Percentiles rank a stretch among this genome's conserved stretches.
Conservation (phyloP, 2,113 vertebrate genomes). For the Ptyas mucosa region DNA sequence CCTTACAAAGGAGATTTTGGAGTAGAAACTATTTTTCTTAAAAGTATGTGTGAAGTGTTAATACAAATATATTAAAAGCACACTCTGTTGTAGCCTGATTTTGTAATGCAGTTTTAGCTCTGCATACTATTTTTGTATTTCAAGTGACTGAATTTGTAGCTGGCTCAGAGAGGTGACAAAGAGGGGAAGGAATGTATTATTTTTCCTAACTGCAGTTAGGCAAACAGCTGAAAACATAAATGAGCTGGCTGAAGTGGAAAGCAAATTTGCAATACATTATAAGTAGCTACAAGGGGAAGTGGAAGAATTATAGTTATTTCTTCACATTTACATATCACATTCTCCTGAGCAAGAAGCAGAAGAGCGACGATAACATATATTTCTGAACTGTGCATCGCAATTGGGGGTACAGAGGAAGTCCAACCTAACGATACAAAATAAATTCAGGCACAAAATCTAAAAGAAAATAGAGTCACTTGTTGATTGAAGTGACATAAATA, state of each 20-base stretch:
- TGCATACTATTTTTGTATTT: conserved; percentile 1
- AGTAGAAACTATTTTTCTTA: conserved; percentile 2
- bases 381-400: not conserved
- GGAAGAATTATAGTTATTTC: not conserved
- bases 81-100: not conserved
- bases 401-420: not conserved
- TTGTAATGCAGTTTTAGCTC: conserved; percentile 5
- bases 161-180: not conserved
- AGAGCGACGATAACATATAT: not conserved
- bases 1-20: not conserved
- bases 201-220: conserved; percentile 2
- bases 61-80: conserved; percentile 18
- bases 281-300: conserved; percentile 6
- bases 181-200: not conserved
- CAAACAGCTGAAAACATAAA: conserved; percentile 35
- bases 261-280: conserved; percentile 27
- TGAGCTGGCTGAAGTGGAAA: conserved; percentile 25
- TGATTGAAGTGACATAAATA: not conserved
- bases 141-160: not conserved
- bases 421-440: not conserved
- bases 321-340: not conserved
- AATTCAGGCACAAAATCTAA: not conserved
- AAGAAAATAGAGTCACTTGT: not conserved
- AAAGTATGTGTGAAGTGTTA: conserved; percentile 20
- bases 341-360: conserved; percentile 5